Conservation (phyloP, 2,113 vertebrate species). For the Tympanuchus pallidicinctus region DNA sequence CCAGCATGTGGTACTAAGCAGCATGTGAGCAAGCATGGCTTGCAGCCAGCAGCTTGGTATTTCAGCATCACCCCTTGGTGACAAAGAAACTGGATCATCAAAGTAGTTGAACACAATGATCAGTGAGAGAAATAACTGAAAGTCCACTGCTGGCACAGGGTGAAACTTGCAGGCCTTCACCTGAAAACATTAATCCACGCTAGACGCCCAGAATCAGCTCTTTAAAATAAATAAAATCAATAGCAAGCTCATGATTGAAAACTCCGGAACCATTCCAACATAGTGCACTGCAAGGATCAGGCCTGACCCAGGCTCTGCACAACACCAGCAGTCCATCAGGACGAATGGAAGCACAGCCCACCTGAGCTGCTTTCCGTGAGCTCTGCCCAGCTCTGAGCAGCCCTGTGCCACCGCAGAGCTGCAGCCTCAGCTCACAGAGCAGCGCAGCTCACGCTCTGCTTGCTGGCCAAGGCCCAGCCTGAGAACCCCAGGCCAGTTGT, state of each 20-base stretch:
- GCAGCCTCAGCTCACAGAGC: not conserved
- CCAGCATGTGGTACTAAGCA: not conserved
- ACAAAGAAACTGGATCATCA: not conserved
- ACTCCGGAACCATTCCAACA: not conserved
- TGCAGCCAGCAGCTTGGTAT: not conserved
- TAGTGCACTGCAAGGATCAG: rapidly evolving
- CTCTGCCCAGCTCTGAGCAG: not conserved
- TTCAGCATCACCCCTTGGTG: not conserved
- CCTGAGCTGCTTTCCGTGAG: not conserved
- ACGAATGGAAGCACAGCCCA: not conserved
- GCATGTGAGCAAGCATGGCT: not conserved
- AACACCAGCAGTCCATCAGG: not conserved
- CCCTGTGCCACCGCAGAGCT: not conserved
- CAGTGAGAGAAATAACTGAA: not conserved
- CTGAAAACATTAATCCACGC: not conserved
- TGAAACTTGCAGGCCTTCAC: not conserved
- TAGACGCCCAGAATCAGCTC: not conserved
- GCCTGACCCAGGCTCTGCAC: not conserved
- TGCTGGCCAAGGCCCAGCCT: not conserved
- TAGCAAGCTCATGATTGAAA: not conserved
- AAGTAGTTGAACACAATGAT: not conserved
- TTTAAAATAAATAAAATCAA: not conserved
- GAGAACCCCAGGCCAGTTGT: not conserved
- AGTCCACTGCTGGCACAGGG: not conserved
- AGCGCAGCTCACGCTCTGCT: not conserved